Conservation (phyloP, 2,797 vertebrate species). For the Lepilemur ruficaudatus region DNA sequence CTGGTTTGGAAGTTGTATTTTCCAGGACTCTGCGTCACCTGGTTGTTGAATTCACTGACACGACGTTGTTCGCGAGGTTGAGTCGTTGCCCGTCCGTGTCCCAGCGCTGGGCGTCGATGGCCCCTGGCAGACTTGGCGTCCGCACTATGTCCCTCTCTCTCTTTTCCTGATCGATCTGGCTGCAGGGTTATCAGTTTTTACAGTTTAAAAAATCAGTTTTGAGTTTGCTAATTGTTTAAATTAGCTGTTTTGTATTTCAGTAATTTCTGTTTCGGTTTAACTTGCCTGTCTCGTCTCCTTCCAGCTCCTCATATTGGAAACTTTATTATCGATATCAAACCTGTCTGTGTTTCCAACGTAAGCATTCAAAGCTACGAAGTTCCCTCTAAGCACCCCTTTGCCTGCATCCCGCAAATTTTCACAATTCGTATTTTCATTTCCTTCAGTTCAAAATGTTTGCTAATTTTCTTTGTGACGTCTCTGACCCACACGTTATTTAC, state of each 20-base stretch:
- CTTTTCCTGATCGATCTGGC: background rate
- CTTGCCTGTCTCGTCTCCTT: background rate
- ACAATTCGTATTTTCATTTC: too few relatives aligned
- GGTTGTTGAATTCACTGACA: background rate
- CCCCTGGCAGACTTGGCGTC: background rate
- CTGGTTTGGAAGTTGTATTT: background rate
- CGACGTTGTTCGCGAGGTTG: accelerated
- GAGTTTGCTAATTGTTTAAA: background rate
- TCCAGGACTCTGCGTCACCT: background rate
- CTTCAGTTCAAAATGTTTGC: background rate
- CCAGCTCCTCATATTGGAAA: background rate
- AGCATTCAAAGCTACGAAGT: background rate
- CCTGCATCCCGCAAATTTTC: background rate
- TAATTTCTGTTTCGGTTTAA: background rate
- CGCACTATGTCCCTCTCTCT: background rate
- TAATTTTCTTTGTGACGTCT: background rate
- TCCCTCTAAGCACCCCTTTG: background rate
- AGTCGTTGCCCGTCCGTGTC: background rate
- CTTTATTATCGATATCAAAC: background rate
- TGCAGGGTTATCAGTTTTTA: background rate
- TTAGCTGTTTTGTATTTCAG: background rate
- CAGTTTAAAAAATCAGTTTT: background rate
- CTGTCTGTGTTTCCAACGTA: background rate
- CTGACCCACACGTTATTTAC: background rate
- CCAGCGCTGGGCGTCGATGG: background rate